Percentiles rank a stretch among this genome's conserved stretches.
These are phyloP conservation scores for Bhutanitis thaidina DNA, from an alignment of 2,888 invertebrate species.

Conservation along the genomic window DNA sequence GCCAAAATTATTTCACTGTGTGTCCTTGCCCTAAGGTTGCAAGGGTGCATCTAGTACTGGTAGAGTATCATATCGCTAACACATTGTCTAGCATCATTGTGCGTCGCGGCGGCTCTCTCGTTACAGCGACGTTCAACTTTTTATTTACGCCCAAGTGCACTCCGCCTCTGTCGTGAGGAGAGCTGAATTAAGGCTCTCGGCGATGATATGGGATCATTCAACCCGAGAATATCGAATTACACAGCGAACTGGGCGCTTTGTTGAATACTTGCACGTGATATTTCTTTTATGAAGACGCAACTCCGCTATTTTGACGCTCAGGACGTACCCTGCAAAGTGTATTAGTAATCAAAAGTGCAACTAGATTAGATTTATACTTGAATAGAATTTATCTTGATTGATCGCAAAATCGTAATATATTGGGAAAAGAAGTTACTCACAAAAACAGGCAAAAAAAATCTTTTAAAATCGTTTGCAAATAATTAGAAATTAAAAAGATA, in stretches of 20 bases:
- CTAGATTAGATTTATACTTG: not conserved
- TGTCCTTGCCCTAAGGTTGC: slow-evolving; percentile 35
- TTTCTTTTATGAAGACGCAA: slow-evolving; percentile 49
- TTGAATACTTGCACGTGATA: slow-evolving; percentile 73
- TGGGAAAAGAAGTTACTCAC: too few species aligned
- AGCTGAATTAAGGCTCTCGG: slow-evolving; percentile 75
- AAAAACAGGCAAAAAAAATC: too few species aligned
- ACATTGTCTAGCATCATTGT: slow-evolving; percentile 75
- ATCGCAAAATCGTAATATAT: not conserved
- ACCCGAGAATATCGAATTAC: slow-evolving; percentile 76
- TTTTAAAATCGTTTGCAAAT: too few species aligned
- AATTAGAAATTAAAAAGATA: too few species aligned
- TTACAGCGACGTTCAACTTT: slow-evolving; percentile 72
- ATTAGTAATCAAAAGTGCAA: slow-evolving; percentile 17
- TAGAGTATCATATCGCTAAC: slow-evolving; percentile 68
- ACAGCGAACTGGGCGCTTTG: slow-evolving; percentile 71
- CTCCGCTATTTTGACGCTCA: slow-evolving; percentile 13
- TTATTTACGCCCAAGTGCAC: slow-evolving; percentile 79
- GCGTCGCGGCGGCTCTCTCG: slow-evolving; percentile 56
- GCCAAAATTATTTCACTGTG: too few species aligned
- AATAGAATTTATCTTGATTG: slow-evolving; percentile 2
- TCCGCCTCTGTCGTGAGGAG: slow-evolving; percentile 67
- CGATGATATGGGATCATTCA: slow-evolving; percentile 79
- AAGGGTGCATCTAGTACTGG: slow-evolving; percentile 56
- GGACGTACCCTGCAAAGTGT: slow-evolving; percentile 4